Evolutionary conservation across 1,140 invertebrate species (phyloP), one percentile per base, ranked within the genome.

Genomic region (Melipona quadrifasciata): DNA sequence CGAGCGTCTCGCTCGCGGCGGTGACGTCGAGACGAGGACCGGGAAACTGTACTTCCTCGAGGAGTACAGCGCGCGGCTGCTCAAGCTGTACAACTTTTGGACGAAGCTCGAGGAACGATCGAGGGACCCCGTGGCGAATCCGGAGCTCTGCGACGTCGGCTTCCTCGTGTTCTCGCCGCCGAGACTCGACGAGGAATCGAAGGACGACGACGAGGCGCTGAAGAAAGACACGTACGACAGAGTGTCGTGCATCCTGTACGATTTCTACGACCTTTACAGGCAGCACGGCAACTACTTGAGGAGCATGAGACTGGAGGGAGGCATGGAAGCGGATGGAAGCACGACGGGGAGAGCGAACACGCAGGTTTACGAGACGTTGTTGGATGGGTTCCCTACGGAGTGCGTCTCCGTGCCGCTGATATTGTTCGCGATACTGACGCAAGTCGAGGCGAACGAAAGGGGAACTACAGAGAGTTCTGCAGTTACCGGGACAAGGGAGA

Each of bases 191-290:
- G 77, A 5, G 19, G 82, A 21, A 27, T 91, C 92, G 21, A 89
- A 92, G 11, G 82, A 80, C 8, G 87, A 94, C 14, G 93, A 93
- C 14, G 92, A 93, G n/a, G 78, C 34, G 79, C 79, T 93, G 53
- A 93, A 94, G 82, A 93, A 91, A 76, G 87, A 92, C 6, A 93
- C 96, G 74, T 96, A 96, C 88, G 94, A 96, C 75, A 93, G 94
- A 84, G 75, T 96, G 64, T 95, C 95, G 79, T 94, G 89, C 77
- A 91, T 95, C 27, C 92, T 95, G 84, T 95, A 95, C 70, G 95
- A 96, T 87, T 89, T 96, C 51, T 94, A 95, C 89, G 95, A 96
- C 88, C 92, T 95, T 77, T 93, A 91, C 31, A 87, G 93, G 85
- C 95, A 95, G 84, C 95, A 95, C 85, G 71, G 74, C 5, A 89